These are phyloP conservation scores for Castor canadensis DNA, from an alignment of 2,113 vertebrate species.

Conservation along the genomic window DNA sequence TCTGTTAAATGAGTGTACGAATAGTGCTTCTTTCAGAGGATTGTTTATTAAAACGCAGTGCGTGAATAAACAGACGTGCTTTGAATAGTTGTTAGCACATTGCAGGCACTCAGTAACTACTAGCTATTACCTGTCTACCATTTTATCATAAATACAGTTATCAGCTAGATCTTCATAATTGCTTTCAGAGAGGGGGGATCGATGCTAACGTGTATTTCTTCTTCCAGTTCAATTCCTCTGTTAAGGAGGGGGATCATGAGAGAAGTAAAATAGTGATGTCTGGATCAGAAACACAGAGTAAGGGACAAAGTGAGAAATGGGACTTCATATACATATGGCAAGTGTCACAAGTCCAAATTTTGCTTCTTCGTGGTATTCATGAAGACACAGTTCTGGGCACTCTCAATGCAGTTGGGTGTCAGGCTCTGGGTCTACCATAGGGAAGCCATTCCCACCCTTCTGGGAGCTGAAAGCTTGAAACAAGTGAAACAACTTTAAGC, in stretches of 20 bases:
- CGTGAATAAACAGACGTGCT: neutral
- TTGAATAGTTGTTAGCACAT: neutral
- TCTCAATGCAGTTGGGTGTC: accelerated
- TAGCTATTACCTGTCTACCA: neutral
- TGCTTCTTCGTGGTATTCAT: neutral
- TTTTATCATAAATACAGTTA: neutral
- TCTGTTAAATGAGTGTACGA: neutral
- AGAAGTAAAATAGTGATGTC: neutral
- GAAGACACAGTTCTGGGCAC: neutral
- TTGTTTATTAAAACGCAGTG: neutral
- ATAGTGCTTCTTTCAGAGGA: neutral
- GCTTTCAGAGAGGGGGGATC: neutral
- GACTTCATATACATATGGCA: neutral
- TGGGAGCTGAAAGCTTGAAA: neutral
- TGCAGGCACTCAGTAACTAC: neutral
- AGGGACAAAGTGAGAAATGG: neutral
- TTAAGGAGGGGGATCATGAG: neutral
- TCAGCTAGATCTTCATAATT: neutral
- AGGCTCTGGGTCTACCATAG: neutral
- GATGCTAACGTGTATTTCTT: no score
- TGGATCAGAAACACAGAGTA: neutral
- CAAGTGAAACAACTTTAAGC: neutral
- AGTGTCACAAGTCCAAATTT: neutral
- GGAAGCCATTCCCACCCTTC: neutral
- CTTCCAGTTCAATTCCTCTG: neutral